Percentiles rank a stretch among this genome's conserved stretches.
Conservation (phyloP, 1,140 invertebrate genomes). For the Drosophila murphyi region DNA sequence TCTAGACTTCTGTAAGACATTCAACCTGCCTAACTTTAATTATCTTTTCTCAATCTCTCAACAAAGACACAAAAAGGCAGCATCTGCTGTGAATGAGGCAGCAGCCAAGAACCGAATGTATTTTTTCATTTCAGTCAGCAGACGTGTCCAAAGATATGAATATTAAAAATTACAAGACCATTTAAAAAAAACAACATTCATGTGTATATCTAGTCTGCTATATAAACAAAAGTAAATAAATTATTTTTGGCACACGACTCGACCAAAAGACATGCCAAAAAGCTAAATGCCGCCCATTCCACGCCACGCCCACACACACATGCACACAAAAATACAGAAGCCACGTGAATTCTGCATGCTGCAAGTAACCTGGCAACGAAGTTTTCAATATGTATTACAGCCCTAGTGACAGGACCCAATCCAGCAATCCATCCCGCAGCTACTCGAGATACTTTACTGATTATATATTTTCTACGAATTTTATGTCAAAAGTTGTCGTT, state of each 20-base stretch:
- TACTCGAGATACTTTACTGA: constrained; percentile 21
- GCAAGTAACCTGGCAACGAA: constrained; percentile 36
- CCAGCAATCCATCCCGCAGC: background rate
- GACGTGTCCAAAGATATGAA: constrained; percentile 45
- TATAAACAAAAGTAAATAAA: constrained; percentile 61
- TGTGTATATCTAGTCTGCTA: constrained; percentile 1
- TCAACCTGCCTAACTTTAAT: constrained; percentile 21
- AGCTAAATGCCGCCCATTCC: constrained; percentile 1
- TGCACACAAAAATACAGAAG: background rate
- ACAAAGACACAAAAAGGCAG: constrained; percentile 35
- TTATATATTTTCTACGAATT: constrained; percentile 58
- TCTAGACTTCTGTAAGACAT: background rate
- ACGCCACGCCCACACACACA: constrained; percentile 17
- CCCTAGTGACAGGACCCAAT: background rate
- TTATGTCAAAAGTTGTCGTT: constrained; percentile 63
- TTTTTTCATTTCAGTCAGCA: constrained; percentile 51
- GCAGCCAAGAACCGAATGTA: constrained; percentile 6
- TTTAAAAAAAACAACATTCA: constrained; percentile 5
- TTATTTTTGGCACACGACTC: constrained; percentile 75
- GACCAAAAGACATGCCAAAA: constrained; percentile 16
- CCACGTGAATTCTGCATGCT: constrained; percentile 29
- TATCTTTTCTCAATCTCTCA: constrained; percentile 12
- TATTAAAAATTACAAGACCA: constrained; percentile 47
- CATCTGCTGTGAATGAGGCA: constrained; percentile 37
- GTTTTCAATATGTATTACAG: constrained; percentile 30